Base-by-base conservation (phyloP, 1,140 invertebrate genomes). In the Microplitis mediator region DNA sequence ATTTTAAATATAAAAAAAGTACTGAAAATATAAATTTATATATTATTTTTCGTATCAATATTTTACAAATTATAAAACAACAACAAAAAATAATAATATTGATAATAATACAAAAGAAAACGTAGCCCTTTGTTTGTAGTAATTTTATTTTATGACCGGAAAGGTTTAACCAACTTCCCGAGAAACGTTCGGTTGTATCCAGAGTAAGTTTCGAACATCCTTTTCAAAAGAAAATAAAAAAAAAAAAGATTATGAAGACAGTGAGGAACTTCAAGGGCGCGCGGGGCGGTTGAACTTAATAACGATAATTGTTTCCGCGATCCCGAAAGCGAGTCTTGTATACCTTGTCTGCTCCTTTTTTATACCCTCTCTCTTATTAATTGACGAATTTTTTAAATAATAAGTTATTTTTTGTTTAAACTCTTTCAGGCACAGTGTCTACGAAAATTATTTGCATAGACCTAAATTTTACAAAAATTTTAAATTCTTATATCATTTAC, bases 261-360 rank as follows among this genome's bases (percentile, higher is more conserved):
- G 34, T 35, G 67, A 67, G 32, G 50, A 56, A 51, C 31, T 52
- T 51, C 52, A 16, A 64, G 70, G 51, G 31, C 35, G 51, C 54
- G n/a, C 23, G 23, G 70, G 54, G 23, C 70, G 51, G 70, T 72
- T 51, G 64, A 72, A 72, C 70, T 72, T 72, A 72, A 72, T 72
- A 72, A 72, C 70, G 70, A 72, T 72, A 60, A 72, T 72, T 72
- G 70, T 72, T 72, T 72, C 70, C 70, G 62, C 51, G 70, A 72
- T 72, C 70, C 62, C 70, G 51, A 54, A 45, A 62, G 31, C 11
- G 5, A 34, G 34, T n/a, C 23, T 23, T 23, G 34, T 62, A 35
- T 35, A 9, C 36, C 8, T 35, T n/a, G 14, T 13, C 13, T 3
- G 11, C 9, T n/a, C 32, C 4, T 11, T 23, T 23, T 31, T 16